phyloP scores from a whole-genome alignment of 2,113 vertebrate species.

The Protobothrops mucrosquamatus region DNA sequence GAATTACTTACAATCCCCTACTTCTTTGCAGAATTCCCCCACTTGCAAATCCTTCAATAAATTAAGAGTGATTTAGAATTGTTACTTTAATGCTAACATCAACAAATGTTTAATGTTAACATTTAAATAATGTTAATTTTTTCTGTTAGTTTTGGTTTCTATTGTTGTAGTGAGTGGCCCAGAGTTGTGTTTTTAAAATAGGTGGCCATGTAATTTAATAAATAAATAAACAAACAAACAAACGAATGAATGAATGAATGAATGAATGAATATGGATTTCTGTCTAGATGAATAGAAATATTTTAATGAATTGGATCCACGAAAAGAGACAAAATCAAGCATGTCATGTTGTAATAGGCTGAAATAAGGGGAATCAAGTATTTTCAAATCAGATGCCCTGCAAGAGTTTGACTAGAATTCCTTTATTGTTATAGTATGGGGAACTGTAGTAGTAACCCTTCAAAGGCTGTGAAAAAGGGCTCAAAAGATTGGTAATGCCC shows the following conservation, averaged over 20 bases:
- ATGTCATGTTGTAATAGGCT: background rate
- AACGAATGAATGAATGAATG: background rate
- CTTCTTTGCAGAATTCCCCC: background rate
- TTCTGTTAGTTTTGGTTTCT: background rate
- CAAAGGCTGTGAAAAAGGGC: background rate
- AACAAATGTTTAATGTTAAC: background rate
- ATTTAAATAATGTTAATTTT: background rate
- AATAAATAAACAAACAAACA: too few species aligned
- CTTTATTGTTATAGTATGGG: background rate
- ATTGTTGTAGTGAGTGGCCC: background rate
- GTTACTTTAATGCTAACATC: background rate
- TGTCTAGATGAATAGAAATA: background rate
- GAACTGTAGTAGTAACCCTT: background rate
- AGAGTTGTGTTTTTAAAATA: background rate
- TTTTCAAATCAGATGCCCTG: background rate
- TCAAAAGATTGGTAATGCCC: background rate
- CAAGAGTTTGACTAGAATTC: background rate
- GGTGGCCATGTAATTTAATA: background rate
- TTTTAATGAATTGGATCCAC: background rate
- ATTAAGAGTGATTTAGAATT: background rate
- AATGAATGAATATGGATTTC: too few species aligned
- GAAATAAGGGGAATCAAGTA: background rate
- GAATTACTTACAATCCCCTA: background rate
- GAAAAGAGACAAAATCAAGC: background rate
- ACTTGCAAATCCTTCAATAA: background rate